Percentiles rank a stretch among this genome's conserved stretches.
phyloP scores from a whole-genome alignment of 2,113 vertebrate species.

The Ophiodon elongatus region DNA sequence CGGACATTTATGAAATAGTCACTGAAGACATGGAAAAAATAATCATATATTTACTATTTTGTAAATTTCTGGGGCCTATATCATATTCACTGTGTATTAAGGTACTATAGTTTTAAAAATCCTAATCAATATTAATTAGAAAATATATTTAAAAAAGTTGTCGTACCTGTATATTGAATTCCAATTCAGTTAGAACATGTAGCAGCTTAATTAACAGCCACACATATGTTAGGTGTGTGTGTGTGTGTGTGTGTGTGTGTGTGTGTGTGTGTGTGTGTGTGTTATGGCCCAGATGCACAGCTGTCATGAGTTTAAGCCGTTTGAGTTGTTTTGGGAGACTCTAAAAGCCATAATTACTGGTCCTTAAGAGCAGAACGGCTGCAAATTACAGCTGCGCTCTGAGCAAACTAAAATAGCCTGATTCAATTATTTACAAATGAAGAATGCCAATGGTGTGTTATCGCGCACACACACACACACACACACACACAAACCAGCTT shows the following conservation, averaged over 20 bases:
- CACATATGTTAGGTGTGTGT: constrained; percentile 11
- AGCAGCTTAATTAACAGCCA: constrained; percentile 42
- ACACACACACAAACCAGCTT: constrained; percentile 21
- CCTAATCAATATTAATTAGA: not conserved
- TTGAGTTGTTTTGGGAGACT: constrained; percentile 71
- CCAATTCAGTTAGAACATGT: constrained; percentile 28
- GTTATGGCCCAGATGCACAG: constrained; percentile 47
- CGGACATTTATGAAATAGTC: not conserved
- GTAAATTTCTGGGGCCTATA: not conserved
- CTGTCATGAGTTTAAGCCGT: constrained; percentile 69
- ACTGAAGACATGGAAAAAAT: not conserved
- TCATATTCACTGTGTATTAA: not conserved
- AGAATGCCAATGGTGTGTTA: constrained; percentile 72
- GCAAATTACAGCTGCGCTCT: constrained; percentile 76
- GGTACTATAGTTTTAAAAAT: not conserved
- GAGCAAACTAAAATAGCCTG: constrained; percentile 76
- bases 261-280: constrained; percentile 10
- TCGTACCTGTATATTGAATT: not conserved
- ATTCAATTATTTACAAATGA: constrained; percentile 80
- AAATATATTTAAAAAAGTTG: not conserved
- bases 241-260: not conserved
- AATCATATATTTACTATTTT: not conserved
- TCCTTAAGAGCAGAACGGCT: constrained; percentile 69
- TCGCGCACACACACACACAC: constrained; percentile 28
- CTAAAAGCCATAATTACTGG: constrained; percentile 78